Percentiles rank a stretch among this genome's conserved stretches.
These are phyloP conservation scores for Apolygus lucorum DNA, from an alignment of 1,140 invertebrate genomes.

Conservation along the genomic window DNA sequence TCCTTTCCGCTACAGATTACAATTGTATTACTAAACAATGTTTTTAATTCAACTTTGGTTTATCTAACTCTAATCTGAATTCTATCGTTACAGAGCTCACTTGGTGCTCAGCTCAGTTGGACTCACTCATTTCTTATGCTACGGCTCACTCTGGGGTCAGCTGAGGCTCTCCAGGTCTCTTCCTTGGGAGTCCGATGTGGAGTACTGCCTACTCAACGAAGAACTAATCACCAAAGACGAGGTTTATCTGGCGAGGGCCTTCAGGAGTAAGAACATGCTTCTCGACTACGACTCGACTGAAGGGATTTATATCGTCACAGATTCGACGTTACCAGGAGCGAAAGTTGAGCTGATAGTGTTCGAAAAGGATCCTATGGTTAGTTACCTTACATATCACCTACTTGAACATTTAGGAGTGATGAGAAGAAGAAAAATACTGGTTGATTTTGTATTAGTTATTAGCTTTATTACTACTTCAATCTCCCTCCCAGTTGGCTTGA, in stretches of 20 bases:
- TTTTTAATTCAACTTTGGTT: too few relatives aligned
- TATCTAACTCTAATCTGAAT: too few relatives aligned
- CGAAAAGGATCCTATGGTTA: conserved; percentile 38
- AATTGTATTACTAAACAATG: too few relatives aligned
- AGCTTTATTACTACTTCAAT: too few relatives aligned
- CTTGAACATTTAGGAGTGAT: too few relatives aligned
- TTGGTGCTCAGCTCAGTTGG: conserved; percentile 36
- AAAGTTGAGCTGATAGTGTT: conserved; percentile 40
- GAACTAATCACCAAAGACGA: conserved; percentile 41
- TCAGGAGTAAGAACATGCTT: conserved; percentile 37
- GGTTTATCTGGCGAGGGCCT: conserved; percentile 38
- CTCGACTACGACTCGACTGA: conserved; percentile 41
- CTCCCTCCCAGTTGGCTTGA: too few relatives aligned
- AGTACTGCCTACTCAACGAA: conserved; percentile 44
- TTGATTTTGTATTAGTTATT: too few relatives aligned
- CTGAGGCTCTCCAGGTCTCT: conserved; percentile 40
- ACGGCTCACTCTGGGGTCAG: conserved; percentile 47
- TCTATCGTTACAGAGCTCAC: conserved; percentile 33
- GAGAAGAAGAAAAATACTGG: neutral
- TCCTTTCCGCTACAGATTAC: too few relatives aligned
- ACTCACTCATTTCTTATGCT: conserved; percentile 45
- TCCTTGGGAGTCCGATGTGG: conserved; percentile 44
- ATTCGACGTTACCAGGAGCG: conserved; percentile 30
- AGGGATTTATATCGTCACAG: conserved; percentile 40
- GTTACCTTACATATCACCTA: too few relatives aligned